Base-by-base conservation (phyloP, 2,888 invertebrate species). In the Drosophila tripunctata region DNA sequence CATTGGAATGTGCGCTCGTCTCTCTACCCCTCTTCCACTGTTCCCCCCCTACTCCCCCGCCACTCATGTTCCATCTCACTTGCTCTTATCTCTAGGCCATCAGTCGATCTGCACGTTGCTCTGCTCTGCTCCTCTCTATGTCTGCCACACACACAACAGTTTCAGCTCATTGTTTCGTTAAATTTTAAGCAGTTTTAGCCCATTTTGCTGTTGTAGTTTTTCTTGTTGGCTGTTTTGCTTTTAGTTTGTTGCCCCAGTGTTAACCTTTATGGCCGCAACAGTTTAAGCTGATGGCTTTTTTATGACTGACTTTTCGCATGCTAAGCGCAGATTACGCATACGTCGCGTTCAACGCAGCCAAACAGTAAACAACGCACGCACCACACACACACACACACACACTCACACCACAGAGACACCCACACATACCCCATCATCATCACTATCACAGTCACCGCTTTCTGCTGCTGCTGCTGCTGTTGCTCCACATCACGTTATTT, bases 311-410 rank as follows among this genome's bases (percentile, higher is more conserved):
- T 86, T 86, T 80, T 84, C 56, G 82, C 76, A 82, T 79, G 79
- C 83, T 81, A 85, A 81, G 85, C 85, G 82, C 84, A 80, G 81
- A 81, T 86, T 81, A 81, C 81, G 84, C 81, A 81, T 81, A 86
- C 81, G 84, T 66, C 62, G 61, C 44, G 63, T 71, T 47, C 67
- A 55, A 52, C 54, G 61, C 80, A 71, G 33, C 41, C 57, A 67
- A n/a, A 41, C 67, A 61, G 61, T 67, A 67, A 75, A 67, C 43
- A 56, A 56, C 56, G 38, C 66, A 75, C 72, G 71, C 74, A 71
- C 68, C 50, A 41, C 54, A 57, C 54, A 24, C 48, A 55, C 22
- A 15, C 44, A 14, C 17, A n/a, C n/a, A n/a, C n/a, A n/a, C 15
- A 22, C 8, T 21, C 17, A 14, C 19, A 43, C 43, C 21, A 21